These are phyloP conservation scores for Orius laevigatus DNA, from an alignment of 1,140 invertebrate species.

Conservation along the genomic window DNA sequence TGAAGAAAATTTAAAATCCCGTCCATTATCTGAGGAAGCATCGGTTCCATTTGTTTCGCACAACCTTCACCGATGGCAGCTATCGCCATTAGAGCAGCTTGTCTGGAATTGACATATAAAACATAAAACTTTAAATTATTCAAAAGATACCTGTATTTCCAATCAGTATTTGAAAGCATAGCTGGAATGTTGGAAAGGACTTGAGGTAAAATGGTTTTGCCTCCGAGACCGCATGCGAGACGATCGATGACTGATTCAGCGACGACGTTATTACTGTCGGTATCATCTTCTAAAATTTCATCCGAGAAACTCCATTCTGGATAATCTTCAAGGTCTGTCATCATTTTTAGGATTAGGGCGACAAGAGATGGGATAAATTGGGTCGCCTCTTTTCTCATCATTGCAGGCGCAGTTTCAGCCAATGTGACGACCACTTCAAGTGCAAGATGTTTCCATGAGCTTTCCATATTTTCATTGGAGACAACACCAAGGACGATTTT, in stretches of 20 bases:
- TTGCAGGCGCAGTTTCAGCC: constrained; percentile 85
- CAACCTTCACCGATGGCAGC: constrained; percentile 97
- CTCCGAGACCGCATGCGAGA: constrained; percentile 86
- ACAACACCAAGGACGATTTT: constrained; percentile 34
- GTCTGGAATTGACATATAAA: constrained; percentile 31
- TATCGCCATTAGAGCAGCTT: constrained; percentile 95
- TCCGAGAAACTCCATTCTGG: constrained; percentile 65
- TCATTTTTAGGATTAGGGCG: constrained; percentile 77
- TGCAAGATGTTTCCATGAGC: constrained; percentile 77
- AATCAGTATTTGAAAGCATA: constrained; percentile 73
- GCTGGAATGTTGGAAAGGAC: constrained; percentile 69
- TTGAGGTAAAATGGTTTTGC: constrained; percentile 83
- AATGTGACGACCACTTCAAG: constrained; percentile 89
- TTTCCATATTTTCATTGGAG: constrained; percentile 52
- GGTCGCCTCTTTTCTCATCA: constrained; percentile 77
- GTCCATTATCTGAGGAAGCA: constrained; percentile 79
- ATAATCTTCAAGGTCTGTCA: constrained; percentile 94
- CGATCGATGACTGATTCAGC: constrained; percentile 94
- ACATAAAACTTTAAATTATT: background rate
- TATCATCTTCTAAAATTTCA: constrained; percentile 70
- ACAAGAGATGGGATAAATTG: constrained; percentile 66
- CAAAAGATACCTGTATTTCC: constrained; percentile 43
- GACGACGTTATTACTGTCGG: constrained; percentile 79
- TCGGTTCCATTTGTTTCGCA: constrained; percentile 91
- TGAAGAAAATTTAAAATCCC: constrained; percentile 74